A percentile compares a stretch with the other conserved stretches of the same genome.
phyloP scores from a whole-genome alignment of 2,113 vertebrate species.

The Paradoxurus hermaphroditus region DNA sequence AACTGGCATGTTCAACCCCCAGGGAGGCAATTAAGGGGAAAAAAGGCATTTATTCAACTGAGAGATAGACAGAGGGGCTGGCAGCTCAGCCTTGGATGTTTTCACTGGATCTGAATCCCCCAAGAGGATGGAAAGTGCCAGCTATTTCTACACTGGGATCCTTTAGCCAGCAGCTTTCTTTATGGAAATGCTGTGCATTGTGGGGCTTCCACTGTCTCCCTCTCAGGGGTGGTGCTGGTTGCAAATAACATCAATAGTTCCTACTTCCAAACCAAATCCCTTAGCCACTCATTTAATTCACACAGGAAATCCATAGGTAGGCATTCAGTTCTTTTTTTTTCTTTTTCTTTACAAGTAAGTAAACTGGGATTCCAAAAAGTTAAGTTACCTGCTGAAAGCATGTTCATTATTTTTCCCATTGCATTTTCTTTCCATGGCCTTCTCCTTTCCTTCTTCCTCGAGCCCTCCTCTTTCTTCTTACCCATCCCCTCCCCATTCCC shows the following conservation, averaged over 20 bases:
- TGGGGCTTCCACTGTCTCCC: rapidly evolving
- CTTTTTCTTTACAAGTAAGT: background rate
- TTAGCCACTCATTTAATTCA: background rate
- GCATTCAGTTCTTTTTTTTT: background rate
- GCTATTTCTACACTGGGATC: background rate
- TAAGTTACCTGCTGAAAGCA: background rate
- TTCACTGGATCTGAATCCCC: background rate
- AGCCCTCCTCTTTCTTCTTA: background rate
- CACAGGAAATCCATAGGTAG: background rate
- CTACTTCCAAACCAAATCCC: background rate
- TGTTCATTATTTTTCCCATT: background rate
- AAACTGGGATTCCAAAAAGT: background rate
- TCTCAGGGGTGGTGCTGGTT: background rate
- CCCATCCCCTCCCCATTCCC: background rate
- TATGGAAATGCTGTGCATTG: background rate
- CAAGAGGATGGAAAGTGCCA: background rate
- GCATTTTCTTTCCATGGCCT: background rate
- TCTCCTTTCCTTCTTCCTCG: too few species aligned
- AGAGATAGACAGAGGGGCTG: background rate
- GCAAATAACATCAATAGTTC: background rate
- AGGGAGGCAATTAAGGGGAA: slow-evolving; percentile 44
- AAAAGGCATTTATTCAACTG: background rate
- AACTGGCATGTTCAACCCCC: background rate
- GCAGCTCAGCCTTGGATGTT: background rate
- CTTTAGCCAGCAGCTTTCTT: background rate